Conservation (phyloP, 2,113 vertebrate species). For the Empidonax traillii region DNA sequence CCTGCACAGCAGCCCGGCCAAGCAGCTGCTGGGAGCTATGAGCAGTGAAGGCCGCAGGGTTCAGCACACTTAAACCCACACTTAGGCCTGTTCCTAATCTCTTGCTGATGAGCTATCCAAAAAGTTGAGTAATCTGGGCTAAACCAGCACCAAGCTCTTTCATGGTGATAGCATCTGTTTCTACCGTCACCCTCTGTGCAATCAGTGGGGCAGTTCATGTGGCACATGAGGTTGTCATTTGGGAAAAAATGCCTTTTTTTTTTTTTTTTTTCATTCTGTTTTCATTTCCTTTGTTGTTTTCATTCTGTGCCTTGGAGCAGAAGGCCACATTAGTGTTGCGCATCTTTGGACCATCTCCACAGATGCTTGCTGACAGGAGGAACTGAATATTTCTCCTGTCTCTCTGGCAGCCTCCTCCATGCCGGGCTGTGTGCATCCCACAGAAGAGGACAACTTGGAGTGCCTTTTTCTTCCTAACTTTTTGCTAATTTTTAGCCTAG, state of each 20-base stretch:
- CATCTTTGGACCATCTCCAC: neutral
- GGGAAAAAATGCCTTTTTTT: neutral
- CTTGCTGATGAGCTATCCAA: neutral
- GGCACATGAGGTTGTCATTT: neutral
- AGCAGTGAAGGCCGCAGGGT: neutral
- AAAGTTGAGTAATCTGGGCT: neutral
- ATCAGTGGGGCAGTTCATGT: neutral
- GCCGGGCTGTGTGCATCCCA: rapidly evolving
- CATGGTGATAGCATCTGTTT: rapidly evolving
- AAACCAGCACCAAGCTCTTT: neutral
- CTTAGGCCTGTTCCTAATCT: neutral
- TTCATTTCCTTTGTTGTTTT: neutral
- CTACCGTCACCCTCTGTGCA: neutral
- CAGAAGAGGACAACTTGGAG: neutral
- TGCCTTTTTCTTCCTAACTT: neutral
- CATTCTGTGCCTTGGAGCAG: neutral
- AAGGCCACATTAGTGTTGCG: neutral
- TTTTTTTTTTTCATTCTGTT: neutral
- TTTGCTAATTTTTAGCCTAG: neutral
- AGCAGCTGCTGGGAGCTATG: rapidly evolving
- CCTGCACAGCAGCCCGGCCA: neutral
- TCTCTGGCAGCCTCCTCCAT: neutral
- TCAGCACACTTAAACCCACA: neutral
- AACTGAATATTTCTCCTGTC: neutral
- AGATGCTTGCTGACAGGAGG: neutral